A percentile compares a stretch with the other conserved stretches of the same genome.
Evolutionary conservation across 2,888 invertebrate genomes (phyloP).

Genomic region (Cacoxenus indagator): DNA sequence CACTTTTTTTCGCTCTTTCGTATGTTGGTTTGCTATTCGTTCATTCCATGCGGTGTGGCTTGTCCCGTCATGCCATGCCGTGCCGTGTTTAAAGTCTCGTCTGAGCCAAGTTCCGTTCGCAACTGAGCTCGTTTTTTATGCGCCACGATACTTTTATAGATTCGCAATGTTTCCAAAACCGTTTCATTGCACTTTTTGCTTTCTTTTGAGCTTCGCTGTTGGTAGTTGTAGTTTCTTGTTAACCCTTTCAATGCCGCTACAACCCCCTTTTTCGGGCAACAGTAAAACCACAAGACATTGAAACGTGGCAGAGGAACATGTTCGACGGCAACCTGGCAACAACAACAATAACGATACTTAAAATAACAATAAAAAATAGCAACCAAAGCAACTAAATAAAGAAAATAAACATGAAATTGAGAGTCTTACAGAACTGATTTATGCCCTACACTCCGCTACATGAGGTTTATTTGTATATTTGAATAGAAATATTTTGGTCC

Average conservation of each 20-base stretch:
- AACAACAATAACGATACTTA: neutral
- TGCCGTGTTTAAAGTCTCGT: conserved; percentile 38
- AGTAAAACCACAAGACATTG: neutral
- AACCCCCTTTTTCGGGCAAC: neutral
- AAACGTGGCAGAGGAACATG: conserved; percentile 14
- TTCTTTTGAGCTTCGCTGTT: conserved; percentile 4
- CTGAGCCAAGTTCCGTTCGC: conserved; percentile 68
- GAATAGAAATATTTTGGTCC: too few species aligned
- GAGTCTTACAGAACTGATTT: too few species aligned
- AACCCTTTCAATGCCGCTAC: conserved; percentile 10
- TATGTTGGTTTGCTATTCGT: conserved; percentile 33
- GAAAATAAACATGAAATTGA: neutral
- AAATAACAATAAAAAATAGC: too few species aligned
- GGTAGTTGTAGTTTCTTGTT: neutral
- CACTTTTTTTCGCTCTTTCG: conserved; percentile 21
- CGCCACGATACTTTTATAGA: conserved; percentile 69
- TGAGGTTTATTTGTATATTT: too few species aligned
- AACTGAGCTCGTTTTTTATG: conserved; percentile 70
- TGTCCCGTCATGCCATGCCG: neutral
- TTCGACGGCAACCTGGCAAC: conserved; percentile 21
- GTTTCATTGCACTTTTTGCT: conserved; percentile 30
- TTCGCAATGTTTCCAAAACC: conserved; percentile 59
- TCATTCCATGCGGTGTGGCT: conserved; percentile 23
- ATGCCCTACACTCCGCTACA: too few species aligned
- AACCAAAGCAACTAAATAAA: neutral